A percentile compares a stretch with the other conserved stretches of the same genome.
phyloP scores from a whole-genome alignment of 2,888 invertebrate species.

The Saturnia pavonia region DNA sequence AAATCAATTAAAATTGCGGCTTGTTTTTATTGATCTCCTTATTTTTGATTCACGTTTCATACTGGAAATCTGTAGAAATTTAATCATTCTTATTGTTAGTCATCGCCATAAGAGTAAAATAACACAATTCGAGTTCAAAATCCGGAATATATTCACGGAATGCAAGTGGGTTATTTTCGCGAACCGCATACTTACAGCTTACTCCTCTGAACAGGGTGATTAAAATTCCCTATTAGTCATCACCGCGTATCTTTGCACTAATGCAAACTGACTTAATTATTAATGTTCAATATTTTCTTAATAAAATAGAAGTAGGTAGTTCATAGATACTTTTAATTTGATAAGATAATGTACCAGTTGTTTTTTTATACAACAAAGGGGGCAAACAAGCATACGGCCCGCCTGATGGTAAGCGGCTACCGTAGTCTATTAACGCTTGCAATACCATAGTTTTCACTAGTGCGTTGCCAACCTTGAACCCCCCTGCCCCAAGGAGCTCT shows the following conservation, averaged over 20 bases:
- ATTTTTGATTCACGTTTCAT: neutral
- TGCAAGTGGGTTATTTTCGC: constrained; percentile 66
- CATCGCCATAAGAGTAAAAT: constrained; percentile 21
- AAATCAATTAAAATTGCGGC: neutral
- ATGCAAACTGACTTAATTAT: neutral
- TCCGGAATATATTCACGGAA: constrained; percentile 62
- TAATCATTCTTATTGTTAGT: constrained; percentile 16
- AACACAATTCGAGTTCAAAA: constrained; percentile 48
- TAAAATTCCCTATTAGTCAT: constrained; percentile 64
- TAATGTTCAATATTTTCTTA: neutral
- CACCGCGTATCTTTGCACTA: constrained; percentile 4
- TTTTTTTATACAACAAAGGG: too few relatives aligned
- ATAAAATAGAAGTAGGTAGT: neutral
- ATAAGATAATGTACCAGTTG: too few relatives aligned
- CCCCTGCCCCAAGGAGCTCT: too few relatives aligned
- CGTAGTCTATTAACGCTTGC: too few relatives aligned
- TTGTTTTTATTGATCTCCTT: neutral
- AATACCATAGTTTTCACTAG: too few relatives aligned
- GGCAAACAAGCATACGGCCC: too few relatives aligned
- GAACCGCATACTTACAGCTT: constrained; percentile 40
- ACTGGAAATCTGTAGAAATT: neutral
- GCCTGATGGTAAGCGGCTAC: too few relatives aligned
- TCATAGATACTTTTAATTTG: neutral
- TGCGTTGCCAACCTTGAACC: too few relatives aligned
- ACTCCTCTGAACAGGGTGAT: constrained; percentile 41